Evolutionary conservation across 2,888 invertebrate species (phyloP).

Genomic region (Aradus depressus): DNA sequence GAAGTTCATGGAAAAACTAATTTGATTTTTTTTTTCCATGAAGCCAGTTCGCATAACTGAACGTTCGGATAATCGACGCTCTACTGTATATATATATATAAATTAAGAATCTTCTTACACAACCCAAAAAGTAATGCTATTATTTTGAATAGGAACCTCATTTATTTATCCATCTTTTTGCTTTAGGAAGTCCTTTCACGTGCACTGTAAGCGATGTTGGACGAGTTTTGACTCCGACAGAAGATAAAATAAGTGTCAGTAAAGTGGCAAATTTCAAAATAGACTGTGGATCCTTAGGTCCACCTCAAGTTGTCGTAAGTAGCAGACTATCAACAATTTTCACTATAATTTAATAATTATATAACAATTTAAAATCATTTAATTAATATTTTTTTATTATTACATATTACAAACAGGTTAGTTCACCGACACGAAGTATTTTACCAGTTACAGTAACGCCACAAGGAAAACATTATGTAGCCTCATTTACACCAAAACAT

Average conservation of each 20-base stretch:
- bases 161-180: neutral
- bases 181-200: constrained; percentile 66
- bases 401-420: constrained; percentile 20
- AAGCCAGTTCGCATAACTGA: too few species aligned
- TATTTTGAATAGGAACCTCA: neutral
- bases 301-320: constrained; percentile 55
- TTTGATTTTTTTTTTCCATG: too few species aligned
- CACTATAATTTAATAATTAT: neutral
- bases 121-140: too few species aligned
- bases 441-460: constrained; percentile 31
- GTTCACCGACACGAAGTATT: constrained; percentile 39
- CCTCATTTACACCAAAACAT: constrained; percentile 61
- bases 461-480: constrained; percentile 26
- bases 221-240: constrained; percentile 66
- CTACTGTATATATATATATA: too few species aligned
- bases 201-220: constrained; percentile 71
- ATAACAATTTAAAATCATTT: neutral
- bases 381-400: neutral
- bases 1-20: too few species aligned
- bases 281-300: constrained; percentile 57
- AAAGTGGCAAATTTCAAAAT: constrained; percentile 73
- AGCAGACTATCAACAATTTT: neutral
- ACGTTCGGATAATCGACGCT: too few species aligned
- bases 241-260: constrained; percentile 83
- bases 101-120: too few species aligned